These are phyloP conservation scores for Halcyon badia DNA, from an alignment of 2,797 vertebrate genomes.

Conservation along the genomic window DNA sequence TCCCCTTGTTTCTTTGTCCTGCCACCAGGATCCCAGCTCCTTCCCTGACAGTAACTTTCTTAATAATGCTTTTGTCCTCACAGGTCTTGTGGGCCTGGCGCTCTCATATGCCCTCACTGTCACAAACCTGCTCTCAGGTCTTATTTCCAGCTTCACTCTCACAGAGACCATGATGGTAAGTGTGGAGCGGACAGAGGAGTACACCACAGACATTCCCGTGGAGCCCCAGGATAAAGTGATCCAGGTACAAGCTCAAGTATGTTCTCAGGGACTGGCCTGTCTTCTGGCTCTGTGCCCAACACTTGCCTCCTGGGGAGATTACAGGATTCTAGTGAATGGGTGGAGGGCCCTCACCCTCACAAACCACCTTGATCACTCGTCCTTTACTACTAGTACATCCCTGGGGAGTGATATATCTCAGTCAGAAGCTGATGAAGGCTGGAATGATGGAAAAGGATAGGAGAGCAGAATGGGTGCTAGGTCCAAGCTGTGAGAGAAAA, in stretches of 20 bases:
- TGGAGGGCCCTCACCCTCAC: neutral
- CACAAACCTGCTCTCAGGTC: slow-evolving; percentile 89
- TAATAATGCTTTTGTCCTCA: neutral
- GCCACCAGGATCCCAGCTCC: neutral
- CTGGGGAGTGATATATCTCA: neutral
- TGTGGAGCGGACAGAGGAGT: slow-evolving; percentile 94
- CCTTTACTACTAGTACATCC: neutral
- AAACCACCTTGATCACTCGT: neutral
- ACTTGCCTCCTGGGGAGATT: neutral
- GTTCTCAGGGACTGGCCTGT: neutral
- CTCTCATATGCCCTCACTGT: slow-evolving; percentile 94
- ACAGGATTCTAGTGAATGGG: neutral
- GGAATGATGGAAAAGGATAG: neutral
- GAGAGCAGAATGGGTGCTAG: neutral
- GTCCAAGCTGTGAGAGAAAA: neutral
- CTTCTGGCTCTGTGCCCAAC: neutral
- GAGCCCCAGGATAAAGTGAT: slow-evolving; percentile 84
- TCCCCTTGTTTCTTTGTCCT: neutral
- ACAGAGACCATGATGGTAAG: slow-evolving; percentile 97
- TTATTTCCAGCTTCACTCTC: slow-evolving; percentile 92
- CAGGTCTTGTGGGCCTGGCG: slow-evolving; percentile 93
- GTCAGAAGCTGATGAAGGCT: neutral
- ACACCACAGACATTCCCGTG: slow-evolving; percentile 85
- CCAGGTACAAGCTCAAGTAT: slow-evolving; percentile 78
- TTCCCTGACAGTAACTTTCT: neutral